Evolutionary conservation across 1,140 invertebrate genomes (phyloP), one percentile per base, ranked within the genome.

Genomic region (Trachymyrmex cornetzi): DNA sequence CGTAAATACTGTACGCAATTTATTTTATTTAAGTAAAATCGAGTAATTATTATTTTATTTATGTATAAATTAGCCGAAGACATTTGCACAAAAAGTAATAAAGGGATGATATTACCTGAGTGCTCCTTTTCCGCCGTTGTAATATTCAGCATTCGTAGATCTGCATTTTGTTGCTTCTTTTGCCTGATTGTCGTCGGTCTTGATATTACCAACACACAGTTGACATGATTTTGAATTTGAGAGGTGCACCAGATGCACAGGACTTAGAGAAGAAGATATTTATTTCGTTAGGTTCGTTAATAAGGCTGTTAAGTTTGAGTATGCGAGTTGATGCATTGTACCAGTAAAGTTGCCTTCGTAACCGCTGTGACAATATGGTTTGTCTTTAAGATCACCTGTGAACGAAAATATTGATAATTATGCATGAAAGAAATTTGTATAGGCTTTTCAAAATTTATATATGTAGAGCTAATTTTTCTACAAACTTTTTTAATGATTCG

Each of bases 301-400:
- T 94, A 19, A 96, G 87, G 2, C 94, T 93, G 6, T 94, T 91
- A 3, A 95, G 90, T 57, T 96, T 92, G 3, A 97, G 89, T 3
- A 92, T 90, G 3, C 95, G 92, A 0, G 96, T 87, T 0, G 96
- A 96, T 11, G 96, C 96, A 61, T 95, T 93, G 95, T 96, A 1
- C 96, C 96, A 85, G 94, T 92, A n/a, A 94, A 95, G 55, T 94
- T 89, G 0, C 80, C 89, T 22, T 85, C 87, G 85, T 93, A 94
- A 12, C 94, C 94, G 34, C 93, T 93, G 87, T 96, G 96, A 90
- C 97, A 97, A 2, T 96, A 96, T 67, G 95, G 96, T 69, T 95
- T 96, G 4, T 96, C 96, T 88, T 92, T 94, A 67, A 97, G 88
- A 59, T 96, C 95, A 7, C 91, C 93, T 91, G 94, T 4, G 71